Percentiles rank a stretch among this genome's conserved stretches.
Conservation (phyloP, 2,113 vertebrate species). For the Oceanites oceanicus region DNA sequence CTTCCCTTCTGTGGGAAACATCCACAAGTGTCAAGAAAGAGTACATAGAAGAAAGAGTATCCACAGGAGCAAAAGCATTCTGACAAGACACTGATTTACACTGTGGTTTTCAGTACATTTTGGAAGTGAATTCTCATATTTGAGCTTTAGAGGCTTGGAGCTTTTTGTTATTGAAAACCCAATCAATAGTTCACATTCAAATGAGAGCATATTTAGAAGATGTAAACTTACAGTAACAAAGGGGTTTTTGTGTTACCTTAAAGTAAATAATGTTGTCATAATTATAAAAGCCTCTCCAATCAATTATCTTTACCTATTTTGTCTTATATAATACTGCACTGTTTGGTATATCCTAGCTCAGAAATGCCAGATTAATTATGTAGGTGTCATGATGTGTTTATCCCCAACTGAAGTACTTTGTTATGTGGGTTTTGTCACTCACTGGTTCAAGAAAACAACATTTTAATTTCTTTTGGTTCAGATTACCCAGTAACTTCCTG, state of each 20-base stretch:
- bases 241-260: not conserved
- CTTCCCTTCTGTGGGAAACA: not conserved
- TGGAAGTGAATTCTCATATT: not conserved
- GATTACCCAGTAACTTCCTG: not conserved
- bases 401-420: not conserved
- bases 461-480: not conserved
- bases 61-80: not conserved
- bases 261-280: not conserved
- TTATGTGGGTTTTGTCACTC: not conserved
- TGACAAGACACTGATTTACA: not conserved
- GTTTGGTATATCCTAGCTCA: not conserved
- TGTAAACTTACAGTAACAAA: not conserved
- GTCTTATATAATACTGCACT: not conserved
- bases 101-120: not conserved
- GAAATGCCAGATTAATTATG: not conserved
- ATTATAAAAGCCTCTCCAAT: slow-evolving; percentile 2
- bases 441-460: not conserved
- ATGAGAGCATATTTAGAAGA: not conserved
- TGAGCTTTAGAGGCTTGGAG: not conserved
- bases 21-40: not conserved
- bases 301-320: slow-evolving; percentile 11
- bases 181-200: not conserved
- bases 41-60: not conserved
- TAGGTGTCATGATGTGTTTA: not conserved
- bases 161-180: not conserved